These are phyloP conservation scores for Triops longicaudatus DNA, from an alignment of 1,140 invertebrate species.

Conservation along the genomic window DNA sequence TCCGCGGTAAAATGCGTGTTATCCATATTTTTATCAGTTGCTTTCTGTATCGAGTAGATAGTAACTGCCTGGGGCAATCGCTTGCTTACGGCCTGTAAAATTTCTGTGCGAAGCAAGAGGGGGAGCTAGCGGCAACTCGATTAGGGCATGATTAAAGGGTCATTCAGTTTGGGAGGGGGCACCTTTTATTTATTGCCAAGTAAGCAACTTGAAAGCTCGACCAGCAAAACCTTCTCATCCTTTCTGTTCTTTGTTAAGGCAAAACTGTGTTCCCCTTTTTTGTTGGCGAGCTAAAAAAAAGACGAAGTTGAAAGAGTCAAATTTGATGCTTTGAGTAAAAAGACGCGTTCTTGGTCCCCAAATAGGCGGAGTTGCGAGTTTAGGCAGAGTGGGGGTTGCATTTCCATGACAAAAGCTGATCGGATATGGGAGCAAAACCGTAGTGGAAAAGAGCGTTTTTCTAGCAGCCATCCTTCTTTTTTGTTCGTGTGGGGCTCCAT, in stretches of 20 bases:
- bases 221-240: neutral
- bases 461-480: neutral
- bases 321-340: neutral
- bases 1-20: neutral
- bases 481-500: neutral
- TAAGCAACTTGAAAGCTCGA: neutral
- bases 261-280: neutral
- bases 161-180: neutral
- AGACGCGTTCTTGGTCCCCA: neutral
- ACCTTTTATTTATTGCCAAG: neutral
- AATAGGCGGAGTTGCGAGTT: neutral
- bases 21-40: conserved; percentile 6
- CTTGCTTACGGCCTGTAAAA: neutral
- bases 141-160: neutral
- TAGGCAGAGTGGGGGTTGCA: neutral
- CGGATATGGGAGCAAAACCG: neutral
- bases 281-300: no score
- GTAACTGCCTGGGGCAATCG: neutral
- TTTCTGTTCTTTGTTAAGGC: neutral
- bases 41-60: neutral
- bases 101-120: neutral
- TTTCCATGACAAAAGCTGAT: conserved; percentile 2
- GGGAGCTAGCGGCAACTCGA: neutral
- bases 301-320: neutral
- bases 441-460: neutral